These are phyloP conservation scores for Lobophora halterata DNA, from an alignment of 2,888 invertebrate species.

Conservation along the genomic window DNA sequence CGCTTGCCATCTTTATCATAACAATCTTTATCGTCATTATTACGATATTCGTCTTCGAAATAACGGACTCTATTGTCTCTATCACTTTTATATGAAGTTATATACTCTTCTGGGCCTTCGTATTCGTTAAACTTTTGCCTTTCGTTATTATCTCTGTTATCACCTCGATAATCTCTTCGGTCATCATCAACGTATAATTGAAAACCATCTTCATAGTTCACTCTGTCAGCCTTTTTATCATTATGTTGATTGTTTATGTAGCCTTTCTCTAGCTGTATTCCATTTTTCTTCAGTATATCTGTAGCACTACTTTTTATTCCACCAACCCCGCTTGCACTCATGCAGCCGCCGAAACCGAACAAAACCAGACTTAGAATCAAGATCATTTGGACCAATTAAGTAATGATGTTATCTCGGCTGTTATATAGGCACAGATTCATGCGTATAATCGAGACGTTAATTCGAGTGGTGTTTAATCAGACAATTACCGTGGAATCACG, in stretches of 20 bases:
- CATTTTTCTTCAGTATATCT: conserved; percentile 1
- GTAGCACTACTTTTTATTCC: background rate
- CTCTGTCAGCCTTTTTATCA: background rate
- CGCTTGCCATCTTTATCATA: too few relatives aligned
- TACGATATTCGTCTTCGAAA: conserved; percentile 13
- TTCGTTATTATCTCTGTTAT: background rate
- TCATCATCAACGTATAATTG: too few relatives aligned
- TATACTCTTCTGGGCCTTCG: conserved; percentile 9
- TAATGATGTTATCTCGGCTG: background rate
- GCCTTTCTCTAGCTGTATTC: background rate
- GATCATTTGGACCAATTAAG: conserved; percentile 8
- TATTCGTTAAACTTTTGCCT: conserved; percentile 6
- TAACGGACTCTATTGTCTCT: conserved; percentile 12
- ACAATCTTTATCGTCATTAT: conserved; percentile 4
- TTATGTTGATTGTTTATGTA: background rate
- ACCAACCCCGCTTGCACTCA: background rate
- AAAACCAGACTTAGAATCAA: conserved; percentile 8
- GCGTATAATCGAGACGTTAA: too few relatives aligned
- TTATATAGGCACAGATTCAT: conserved; percentile 10
- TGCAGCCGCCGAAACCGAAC: conserved; percentile 3
- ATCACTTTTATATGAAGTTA: conserved; percentile 1
- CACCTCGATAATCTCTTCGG: background rate
- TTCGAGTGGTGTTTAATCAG: too few relatives aligned
- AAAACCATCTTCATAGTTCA: too few relatives aligned
- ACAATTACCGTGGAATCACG: too few relatives aligned